Base-by-base conservation (phyloP, 2,797 vertebrate genomes). In the Buphagus erythrorhynchus region DNA sequence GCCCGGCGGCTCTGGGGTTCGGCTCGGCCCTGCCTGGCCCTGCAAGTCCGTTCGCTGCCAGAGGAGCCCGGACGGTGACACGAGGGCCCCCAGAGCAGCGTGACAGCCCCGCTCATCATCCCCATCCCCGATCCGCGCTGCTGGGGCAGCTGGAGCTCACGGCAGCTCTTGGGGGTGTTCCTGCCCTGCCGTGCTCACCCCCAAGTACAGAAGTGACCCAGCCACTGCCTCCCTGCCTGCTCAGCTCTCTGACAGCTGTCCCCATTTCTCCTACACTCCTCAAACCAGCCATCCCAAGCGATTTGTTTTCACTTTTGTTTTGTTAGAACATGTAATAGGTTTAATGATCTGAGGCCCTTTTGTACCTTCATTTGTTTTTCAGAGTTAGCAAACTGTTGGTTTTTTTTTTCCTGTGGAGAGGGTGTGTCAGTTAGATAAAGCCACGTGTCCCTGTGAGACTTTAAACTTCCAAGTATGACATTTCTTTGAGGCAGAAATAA, bases 371-470 rank as follows among this genome's bases (percentile, higher is more conserved):
- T 88, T 83, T 88, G 65, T 65, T 91, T 88, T 72, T 52, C 33
- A 49, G 65, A 75, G 29, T 51, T 62, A 75, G 16, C 62, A 35
- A 9, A 17, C 16, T 66, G 16, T 17, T 58, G 10, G n/a, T n/a
- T n/a, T 15, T 71, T 72, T 35, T 29, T 67, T 55, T 25, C 46
- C 31, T 18, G 6, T 0, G 0, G 52, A 46, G 61, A 71, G 52
- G 74, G 75, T 35, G 72, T 86, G 72, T 67, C 22, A 0, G 8
- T 57, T 51, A 78, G 84, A 54, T 95, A 91, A 74, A 77, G 77
- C 67, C 33, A 43, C 13, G 2, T 91, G 72, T 67, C 59, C 68
- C 55, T 91, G 19, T 67, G 75, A 73, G 81, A 97, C 95, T 97
- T 96, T 63, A 90, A 79, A 84, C 93, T 93, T 80, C 43, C 62